Percentiles rank a stretch among this genome's conserved stretches.
phyloP scores from a whole-genome alignment of 1,140 invertebrate genomes.

The Drosophila nikananu region DNA sequence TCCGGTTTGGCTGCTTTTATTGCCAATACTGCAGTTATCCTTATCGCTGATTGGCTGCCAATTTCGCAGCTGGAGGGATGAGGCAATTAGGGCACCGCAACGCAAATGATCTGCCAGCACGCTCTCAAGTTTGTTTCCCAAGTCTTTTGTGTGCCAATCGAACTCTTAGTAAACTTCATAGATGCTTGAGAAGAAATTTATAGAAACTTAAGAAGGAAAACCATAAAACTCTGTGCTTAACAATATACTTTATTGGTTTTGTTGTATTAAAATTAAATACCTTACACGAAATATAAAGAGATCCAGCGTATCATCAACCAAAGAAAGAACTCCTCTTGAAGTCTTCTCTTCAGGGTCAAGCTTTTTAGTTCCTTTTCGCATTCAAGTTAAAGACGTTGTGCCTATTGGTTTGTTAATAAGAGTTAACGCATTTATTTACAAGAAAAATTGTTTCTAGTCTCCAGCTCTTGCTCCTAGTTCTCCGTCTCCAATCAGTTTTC shows the following conservation, averaged over 20 bases:
- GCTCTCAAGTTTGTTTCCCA: slow-evolving; percentile 78
- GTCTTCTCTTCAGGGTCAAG: background rate
- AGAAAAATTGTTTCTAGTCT: slow-evolving; percentile 61
- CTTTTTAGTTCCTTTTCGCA: background rate
- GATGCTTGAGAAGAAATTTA: background rate
- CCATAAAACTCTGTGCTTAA: background rate
- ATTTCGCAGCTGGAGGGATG: slow-evolving; percentile 35
- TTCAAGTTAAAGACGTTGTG: slow-evolving; percentile 44
- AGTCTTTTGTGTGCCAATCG: slow-evolving; percentile 71
- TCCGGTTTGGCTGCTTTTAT: slow-evolving; percentile 2
- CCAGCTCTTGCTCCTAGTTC: slow-evolving; percentile 51
- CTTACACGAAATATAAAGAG: slow-evolving; percentile 2
- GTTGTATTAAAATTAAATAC: background rate
- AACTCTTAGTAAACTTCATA: slow-evolving; percentile 1
- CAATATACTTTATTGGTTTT: background rate
- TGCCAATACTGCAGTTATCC: slow-evolving; percentile 26
- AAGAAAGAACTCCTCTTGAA: background rate
- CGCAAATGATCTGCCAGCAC: slow-evolving; percentile 56
- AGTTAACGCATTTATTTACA: slow-evolving; percentile 80
- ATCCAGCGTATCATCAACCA: slow-evolving; percentile 1
- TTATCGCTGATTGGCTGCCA: slow-evolving; percentile 46
- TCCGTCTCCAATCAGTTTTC: slow-evolving; percentile 30
- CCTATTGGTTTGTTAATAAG: slow-evolving; percentile 52
- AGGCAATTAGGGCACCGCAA: slow-evolving; percentile 35
- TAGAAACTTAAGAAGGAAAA: background rate